Percentiles rank a stretch among this genome's conserved stretches.
Conservation (phyloP, 2,113 vertebrate genomes). For the Istiophorus platypterus region DNA sequence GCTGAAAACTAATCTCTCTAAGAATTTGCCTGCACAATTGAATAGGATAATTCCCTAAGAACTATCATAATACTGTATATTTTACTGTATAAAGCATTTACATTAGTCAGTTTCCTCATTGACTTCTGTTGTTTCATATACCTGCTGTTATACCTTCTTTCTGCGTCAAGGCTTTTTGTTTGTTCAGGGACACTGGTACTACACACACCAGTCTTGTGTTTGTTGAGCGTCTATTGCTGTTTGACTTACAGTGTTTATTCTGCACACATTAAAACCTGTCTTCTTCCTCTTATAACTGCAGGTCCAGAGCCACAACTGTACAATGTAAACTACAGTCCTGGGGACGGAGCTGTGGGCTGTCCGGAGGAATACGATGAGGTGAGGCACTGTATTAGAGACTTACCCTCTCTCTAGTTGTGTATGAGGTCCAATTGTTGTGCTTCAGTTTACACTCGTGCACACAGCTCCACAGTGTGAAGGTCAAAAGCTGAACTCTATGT, state of each 20-base stretch:
- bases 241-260: conserved; percentile 47
- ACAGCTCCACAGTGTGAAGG: conserved; percentile 38
- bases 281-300: conserved; percentile 60
- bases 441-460: conserved; percentile 11
- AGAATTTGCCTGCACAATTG: background rate
- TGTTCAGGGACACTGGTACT: background rate
- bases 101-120: background rate
- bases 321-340: conserved; percentile 84
- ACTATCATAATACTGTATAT: background rate
- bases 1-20: background rate
- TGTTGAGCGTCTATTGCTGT: conserved; percentile 34
- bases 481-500: conserved; percentile 67
- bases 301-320: conserved; percentile 89
- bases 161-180: conserved; percentile 20
- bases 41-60: background rate
- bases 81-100: background rate
- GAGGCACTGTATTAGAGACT: conserved; percentile 69
- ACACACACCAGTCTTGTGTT: conserved; percentile 28
- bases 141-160: background rate
- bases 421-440: conserved; percentile 30
- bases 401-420: conserved; percentile 1
- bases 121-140: background rate
- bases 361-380: conserved; percentile 95
- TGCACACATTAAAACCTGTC: conserved; percentile 56
- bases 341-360: conserved; percentile 87